Base-by-base conservation (phyloP, 1,140 invertebrate genomes). In the Drosophila jambulina region DNA sequence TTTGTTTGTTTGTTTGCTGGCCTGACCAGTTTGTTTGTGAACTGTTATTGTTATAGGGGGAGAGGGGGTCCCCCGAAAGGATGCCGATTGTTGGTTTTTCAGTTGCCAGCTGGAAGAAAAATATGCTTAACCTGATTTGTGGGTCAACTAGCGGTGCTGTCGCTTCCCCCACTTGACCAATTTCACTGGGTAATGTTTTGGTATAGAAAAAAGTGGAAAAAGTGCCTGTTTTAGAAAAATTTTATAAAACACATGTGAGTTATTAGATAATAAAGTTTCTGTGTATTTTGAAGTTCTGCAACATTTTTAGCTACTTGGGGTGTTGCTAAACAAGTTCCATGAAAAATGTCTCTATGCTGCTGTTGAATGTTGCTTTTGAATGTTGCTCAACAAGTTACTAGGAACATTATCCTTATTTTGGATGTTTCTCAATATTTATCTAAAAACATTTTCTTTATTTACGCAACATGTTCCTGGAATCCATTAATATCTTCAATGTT, bases 11-110 rank as follows among this genome's bases (percentile, higher is more conserved):
- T 67, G 43, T 23, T 38, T 36, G 34, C 27, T 80, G 32, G 54
- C 42, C 32, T 36, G 58, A 46, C 36, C 60, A 56, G 53, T 56
- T 17, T 56, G 53, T 38, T 56, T 56, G 45, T 25, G 8, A 63
- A 68, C 36, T 79, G 58, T 76, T 83, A 68, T 79, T 83, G 34
- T 79, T 64, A 46, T 49, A 60, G 54, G 56, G 64, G 67, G 64
- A 49, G 15, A 8, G 4, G 48, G 9, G 25, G 5, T 9, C 13
- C 21, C 49, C 67, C 56, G 36, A 71, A 71, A 75, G 71, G 71
- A 75, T 75, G 71, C 57, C 38, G 15, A 53, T 48, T 68, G 64
- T 63, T 68, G 43, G 48, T 49, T 49, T 25, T 48, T 63, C 7
- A 49, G 34, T 63, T 68, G 21, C 17, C 38, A 29, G 32, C 15